Evolutionary conservation across 2,888 invertebrate species (phyloP), one percentile per base, ranked within the genome.

Genomic region (Epistrophella euchroma): DNA sequence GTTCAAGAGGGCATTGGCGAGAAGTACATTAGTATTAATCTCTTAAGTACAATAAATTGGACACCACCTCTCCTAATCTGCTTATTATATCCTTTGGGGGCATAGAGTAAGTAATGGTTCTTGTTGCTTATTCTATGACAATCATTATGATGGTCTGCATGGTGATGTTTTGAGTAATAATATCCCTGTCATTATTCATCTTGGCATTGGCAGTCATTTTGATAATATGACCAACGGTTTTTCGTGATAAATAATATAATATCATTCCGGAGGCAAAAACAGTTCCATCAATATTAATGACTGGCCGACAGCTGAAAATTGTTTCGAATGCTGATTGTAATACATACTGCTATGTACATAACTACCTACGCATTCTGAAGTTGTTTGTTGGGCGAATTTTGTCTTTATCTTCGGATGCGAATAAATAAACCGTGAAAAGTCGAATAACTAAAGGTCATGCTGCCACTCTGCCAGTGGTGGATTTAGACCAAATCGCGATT

Each of bases 241-340:
- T 37, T 3, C 22, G 6, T 52, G 37, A 68, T 68, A 25, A 68
- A 68, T 64, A 37, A 37, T 66, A 35, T 66, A 35, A 47, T 25
- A 52, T 52, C 7, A 37, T 68, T 47, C 66, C 47, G 32, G 19
- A 37, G 52, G 68, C 50, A 22, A 32, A 68, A 50, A 50, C 50
- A 40, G 28, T 47, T 58, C 58, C 66, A 74, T 74, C 80, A 68
- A 73, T 68, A 80, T 58, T 79, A 73, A 79, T 79, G 66, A 72
- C 56, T 15, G n/a, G 52, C 22, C 68, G 52, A 50, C 68, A 52
- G 52, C 35, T 68, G 52, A 52, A 52, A 68, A 68, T 52, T 52
- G 68, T 52, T 68, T 52, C 52, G 25, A 52, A 68, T 68, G 52
- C 11, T 52, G 50, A 52, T 47, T 60, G 22, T 35, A 19, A 58